A percentile compares a stretch with the other conserved stretches of the same genome.
These are phyloP conservation scores for Peromyscus maniculatus DNA, from an alignment of 2,113 vertebrate genomes.

Conservation along the genomic window DNA sequence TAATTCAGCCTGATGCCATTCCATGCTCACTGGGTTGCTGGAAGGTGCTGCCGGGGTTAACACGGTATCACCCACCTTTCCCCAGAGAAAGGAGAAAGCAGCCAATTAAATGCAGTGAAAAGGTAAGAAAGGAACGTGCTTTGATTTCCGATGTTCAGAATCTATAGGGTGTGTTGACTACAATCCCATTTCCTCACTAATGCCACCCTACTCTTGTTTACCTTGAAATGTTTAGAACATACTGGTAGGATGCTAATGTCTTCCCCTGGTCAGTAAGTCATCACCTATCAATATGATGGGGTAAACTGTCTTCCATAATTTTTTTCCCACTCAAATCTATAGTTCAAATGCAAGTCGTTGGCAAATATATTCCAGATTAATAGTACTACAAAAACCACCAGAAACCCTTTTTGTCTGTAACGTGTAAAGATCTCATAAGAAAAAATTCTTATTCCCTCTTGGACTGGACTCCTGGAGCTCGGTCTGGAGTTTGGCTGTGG, in stretches of 20 bases:
- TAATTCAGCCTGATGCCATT: slow-evolving; percentile 75
- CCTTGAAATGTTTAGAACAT: background rate
- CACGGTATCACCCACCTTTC: slow-evolving; percentile 17
- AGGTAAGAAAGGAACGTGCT: background rate
- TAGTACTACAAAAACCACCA: background rate
- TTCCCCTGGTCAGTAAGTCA: background rate
- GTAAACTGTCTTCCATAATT: background rate
- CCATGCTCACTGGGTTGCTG: slow-evolving; percentile 70
- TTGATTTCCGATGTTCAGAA: background rate
- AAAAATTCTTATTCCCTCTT: background rate
- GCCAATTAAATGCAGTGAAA: slow-evolving; percentile 65
- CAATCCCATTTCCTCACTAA: background rate
- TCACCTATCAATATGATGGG: background rate
- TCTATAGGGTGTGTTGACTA: background rate
- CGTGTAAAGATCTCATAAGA: background rate
- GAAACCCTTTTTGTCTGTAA: background rate
- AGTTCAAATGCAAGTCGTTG: background rate
- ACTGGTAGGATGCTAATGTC: background rate
- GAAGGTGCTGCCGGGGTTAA: slow-evolving; percentile 54
- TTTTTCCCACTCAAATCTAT: background rate
- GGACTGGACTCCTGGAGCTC: too few relatives aligned
- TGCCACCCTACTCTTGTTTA: background rate
- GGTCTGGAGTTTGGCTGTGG: too few relatives aligned
- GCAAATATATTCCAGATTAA: background rate
- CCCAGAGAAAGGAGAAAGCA: slow-evolving; percentile 14